Evolutionary conservation across 2,113 vertebrate species (phyloP), one percentile per base, ranked within the genome.

Genomic region (human): DNA sequence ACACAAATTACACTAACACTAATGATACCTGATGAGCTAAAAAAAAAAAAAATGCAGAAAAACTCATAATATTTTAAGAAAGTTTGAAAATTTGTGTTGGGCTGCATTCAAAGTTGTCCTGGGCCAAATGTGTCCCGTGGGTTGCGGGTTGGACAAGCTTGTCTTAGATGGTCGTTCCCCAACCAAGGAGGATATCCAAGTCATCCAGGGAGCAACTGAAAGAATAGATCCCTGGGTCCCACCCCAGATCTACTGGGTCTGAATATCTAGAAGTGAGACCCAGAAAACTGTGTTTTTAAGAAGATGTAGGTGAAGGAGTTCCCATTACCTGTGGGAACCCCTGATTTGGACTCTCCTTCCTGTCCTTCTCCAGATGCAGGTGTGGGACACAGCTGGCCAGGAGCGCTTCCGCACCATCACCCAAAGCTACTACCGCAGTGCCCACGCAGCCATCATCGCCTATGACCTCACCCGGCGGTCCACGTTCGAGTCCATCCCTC

Each of bases 371-470:
- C 98, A 99, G 99, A 99, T 99, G 98, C 99, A 99, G 97, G 99
- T 99, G 81, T 99, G 99, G 99, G 99, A 99, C 98, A 99, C 99
- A 0, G 99, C 99, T 0, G 99, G 99, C 1, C 99, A 99, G 98
- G 99, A 99, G 98, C 99, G 99, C 64, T 99, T 99, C 97, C 99
- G 99, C n/a, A 99, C 99, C 23, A 99, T 99, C 99, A 99, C 99
- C 8, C 99, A 99, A 98, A 99, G 99, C 97, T 99, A 99, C 96
- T 99, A 99, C 96, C 99, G 99, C 94, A 99, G 99, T 0, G 99
- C 99, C 20, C 99, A 99, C 0, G 99, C 99, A 0, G 99, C 99
- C 91, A 99, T 99, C 98, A 99, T 99, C 52, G 99, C 99, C 97
- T 99, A 99, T 10, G 99, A 99, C 98, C 99, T 99, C 98, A 99